These are phyloP conservation scores for Pseudorhombus dupliciocellatus DNA, from an alignment of 2,113 vertebrate species.

Conservation along the genomic window DNA sequence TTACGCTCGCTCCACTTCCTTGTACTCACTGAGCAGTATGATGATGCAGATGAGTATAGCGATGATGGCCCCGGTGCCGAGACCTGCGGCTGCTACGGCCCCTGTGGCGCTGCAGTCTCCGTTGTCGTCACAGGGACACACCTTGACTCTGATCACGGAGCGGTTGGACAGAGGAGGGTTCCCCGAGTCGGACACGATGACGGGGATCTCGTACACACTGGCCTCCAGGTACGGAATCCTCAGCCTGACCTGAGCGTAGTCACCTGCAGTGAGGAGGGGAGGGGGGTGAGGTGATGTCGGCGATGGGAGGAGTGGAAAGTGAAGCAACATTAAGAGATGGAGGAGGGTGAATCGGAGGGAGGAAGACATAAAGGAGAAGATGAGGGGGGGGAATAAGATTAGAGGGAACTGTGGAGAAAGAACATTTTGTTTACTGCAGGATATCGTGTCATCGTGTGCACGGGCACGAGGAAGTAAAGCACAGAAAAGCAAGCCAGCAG, in stretches of 20 bases:
- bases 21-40: slow-evolving; percentile 90
- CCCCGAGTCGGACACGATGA: slow-evolving; percentile 93
- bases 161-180: slow-evolving; percentile 96
- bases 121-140: slow-evolving; percentile 93
- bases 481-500: slow-evolving; percentile 18
- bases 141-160: slow-evolving; percentile 93
- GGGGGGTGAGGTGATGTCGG: no score
- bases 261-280: slow-evolving; percentile 78
- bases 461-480: slow-evolving; percentile 5
- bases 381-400: not conserved
- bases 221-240: slow-evolving; percentile 91
- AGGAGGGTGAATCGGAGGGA: not conserved
- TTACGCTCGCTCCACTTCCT: not conserved
- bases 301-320: not conserved
- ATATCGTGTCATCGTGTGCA: slow-evolving; percentile 21
- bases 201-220: slow-evolving; percentile 89
- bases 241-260: slow-evolving; percentile 92
- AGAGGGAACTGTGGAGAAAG: slow-evolving; percentile 7
- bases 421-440: slow-evolving; percentile 33
- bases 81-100: slow-evolving; percentile 90
- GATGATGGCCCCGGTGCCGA: slow-evolving; percentile 95
- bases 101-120: slow-evolving; percentile 93
- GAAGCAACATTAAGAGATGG: not conserved
- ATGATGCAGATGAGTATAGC: slow-evolving; percentile 96
- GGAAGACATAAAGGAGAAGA: not conserved